phyloP scores from a whole-genome alignment of 1,140 invertebrate genomes.

The Riptortus pedestris region DNA sequence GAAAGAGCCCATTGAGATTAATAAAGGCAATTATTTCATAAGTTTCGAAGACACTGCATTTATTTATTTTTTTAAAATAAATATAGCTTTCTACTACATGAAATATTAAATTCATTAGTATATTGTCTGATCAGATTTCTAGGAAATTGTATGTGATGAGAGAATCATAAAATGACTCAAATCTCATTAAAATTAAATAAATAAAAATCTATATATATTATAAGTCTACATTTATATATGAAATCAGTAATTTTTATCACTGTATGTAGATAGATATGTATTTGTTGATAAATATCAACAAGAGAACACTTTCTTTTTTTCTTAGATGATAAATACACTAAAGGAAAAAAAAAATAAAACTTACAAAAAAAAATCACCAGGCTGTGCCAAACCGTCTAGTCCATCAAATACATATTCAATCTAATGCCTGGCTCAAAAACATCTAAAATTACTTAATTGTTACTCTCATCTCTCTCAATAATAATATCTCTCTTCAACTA shows the following conservation, averaged over 20 bases:
- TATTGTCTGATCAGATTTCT: slow-evolving; percentile 8
- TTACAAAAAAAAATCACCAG: slow-evolving; percentile 18
- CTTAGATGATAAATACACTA: background rate
- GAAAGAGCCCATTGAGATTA: slow-evolving; percentile 8
- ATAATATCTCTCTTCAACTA: background rate
- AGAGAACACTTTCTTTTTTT: background rate
- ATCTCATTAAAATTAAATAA: background rate
- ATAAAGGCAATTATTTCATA: background rate
- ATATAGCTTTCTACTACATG: slow-evolving; percentile 12
- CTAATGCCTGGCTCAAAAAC: slow-evolving; percentile 1
- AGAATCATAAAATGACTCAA: slow-evolving; percentile 4
- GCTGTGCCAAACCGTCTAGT: slow-evolving; percentile 14
- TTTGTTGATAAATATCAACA: background rate
- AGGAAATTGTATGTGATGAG: background rate
- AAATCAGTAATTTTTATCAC: background rate
- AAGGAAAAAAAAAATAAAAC: background rate
- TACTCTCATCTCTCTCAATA: background rate
- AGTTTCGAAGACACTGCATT: background rate
- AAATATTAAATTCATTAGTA: slow-evolving; percentile 14
- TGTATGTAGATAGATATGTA: slow-evolving; percentile 17
- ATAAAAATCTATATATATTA: background rate
- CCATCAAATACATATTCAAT: background rate
- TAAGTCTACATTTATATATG: slow-evolving; percentile 4
- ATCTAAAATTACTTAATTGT: background rate
- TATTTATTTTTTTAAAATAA: slow-evolving; percentile 2